Percentiles rank a stretch among this genome's conserved stretches.
These are phyloP conservation scores for Diadegma fenestrale DNA, from an alignment of 2,888 invertebrate genomes.

Conservation along the genomic window DNA sequence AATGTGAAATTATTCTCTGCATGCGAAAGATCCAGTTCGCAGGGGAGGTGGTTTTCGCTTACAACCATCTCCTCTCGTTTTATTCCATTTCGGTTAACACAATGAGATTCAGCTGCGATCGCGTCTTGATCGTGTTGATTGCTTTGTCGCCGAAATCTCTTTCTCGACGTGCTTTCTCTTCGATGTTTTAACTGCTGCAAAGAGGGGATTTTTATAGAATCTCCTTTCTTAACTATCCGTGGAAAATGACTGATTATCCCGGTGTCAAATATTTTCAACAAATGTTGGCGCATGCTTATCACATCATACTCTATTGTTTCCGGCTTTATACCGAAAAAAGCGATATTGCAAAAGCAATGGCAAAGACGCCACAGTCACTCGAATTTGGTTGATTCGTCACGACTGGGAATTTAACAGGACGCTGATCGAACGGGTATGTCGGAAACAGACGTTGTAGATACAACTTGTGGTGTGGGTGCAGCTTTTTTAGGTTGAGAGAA, in stretches of 20 bases:
- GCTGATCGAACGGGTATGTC: too few species aligned
- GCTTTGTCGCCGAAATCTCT: background rate
- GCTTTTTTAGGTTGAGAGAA: slow-evolving; percentile 25
- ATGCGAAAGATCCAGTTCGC: background rate
- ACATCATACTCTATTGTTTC: too few species aligned
- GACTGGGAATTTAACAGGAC: background rate
- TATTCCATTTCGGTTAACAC: background rate
- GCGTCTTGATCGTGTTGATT: background rate
- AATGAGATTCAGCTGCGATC: background rate
- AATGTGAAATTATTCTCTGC: background rate
- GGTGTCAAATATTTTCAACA: too few species aligned
- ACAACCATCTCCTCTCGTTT: background rate
- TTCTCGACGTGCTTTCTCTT: background rate
- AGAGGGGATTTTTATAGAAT: too few species aligned
- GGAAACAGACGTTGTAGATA: slow-evolving; percentile 29
- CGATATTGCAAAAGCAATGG: background rate
- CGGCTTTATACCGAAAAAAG: too few species aligned
- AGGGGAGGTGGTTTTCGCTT: background rate
- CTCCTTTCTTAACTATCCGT: too few species aligned
- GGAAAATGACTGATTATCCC: too few species aligned
- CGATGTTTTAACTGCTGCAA: background rate
- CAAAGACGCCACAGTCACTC: background rate
- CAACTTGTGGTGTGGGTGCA: slow-evolving; percentile 20
- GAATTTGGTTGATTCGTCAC: background rate
- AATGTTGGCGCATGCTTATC: too few species aligned